phyloP scores from a whole-genome alignment of 1,140 invertebrate species.

The Saxidomus purpurata region DNA sequence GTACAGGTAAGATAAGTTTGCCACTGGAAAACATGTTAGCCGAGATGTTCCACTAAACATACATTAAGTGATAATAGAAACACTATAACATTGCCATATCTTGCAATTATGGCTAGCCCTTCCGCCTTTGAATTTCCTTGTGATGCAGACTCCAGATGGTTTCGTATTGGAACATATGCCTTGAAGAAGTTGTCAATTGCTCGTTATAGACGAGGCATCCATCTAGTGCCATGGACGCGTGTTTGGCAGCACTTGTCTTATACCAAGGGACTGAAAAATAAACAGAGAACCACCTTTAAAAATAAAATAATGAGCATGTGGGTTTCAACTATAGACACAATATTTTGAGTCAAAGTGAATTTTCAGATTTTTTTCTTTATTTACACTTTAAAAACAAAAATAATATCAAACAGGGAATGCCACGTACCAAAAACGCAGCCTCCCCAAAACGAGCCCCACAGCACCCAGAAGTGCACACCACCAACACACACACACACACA shows the following conservation, averaged over 20 bases:
- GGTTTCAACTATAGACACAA: no score
- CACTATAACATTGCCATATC: background rate
- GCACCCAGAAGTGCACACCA: no score
- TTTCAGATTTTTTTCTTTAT: no score
- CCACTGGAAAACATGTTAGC: background rate
- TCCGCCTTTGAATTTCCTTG: conserved; percentile 13
- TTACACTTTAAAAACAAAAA: no score
- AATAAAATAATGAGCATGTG: no score
- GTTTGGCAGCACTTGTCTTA: background rate
- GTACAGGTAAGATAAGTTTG: background rate
- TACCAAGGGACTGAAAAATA: no score
- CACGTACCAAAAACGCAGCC: no score
- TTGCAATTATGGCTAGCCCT: conserved; percentile 28
- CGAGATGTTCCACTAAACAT: background rate
- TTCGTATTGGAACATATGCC: conserved; percentile 10
- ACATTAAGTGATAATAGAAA: conserved; percentile 33
- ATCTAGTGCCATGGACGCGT: conserved; percentile 48
- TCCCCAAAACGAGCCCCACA: no score
- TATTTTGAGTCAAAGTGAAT: no score
- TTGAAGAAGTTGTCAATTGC: conserved; percentile 17
- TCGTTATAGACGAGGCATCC: conserved; percentile 5
- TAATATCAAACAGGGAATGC: no score
- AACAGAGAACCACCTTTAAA: no score
- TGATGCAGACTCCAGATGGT: conserved; percentile 31
- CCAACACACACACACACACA: no score